Percentiles rank a stretch among this genome's conserved stretches.
These are phyloP conservation scores for Hipparchia sbordonii DNA, from an alignment of 2,888 invertebrate genomes.

Conservation along the genomic window DNA sequence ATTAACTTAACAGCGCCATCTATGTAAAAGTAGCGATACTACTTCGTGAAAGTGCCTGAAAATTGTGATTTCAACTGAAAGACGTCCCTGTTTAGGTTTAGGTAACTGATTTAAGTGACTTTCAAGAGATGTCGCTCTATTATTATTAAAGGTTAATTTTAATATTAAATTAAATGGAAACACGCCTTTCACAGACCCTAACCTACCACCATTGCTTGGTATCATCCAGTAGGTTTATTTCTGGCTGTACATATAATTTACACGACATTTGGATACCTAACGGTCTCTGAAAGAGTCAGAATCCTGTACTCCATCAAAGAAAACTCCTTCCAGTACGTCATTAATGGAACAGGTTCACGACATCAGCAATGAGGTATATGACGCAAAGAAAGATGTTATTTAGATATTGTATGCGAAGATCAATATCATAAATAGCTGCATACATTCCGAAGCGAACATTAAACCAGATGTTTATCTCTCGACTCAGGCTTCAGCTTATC, in stretches of 20 bases:
- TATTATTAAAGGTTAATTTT: too few relatives aligned
- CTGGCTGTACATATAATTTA: too few relatives aligned
- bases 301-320: too few relatives aligned
- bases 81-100: conserved; percentile 13
- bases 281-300: too few relatives aligned
- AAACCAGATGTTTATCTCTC: not conserved
- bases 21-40: conserved; percentile 35
- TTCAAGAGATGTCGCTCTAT: conserved; percentile 34
- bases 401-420: not conserved
- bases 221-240: too few relatives aligned
- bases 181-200: too few relatives aligned
- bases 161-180: too few relatives aligned
- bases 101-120: conserved; percentile 1
- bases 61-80: conserved; percentile 13
- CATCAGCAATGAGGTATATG: too few relatives aligned
- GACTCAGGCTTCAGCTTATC: not conserved
- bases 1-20: conserved; percentile 45
- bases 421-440: not conserved
- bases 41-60: conserved; percentile 29
- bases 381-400: too few relatives aligned
- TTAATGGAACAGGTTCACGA: not conserved
- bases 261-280: too few relatives aligned
- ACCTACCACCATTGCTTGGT: too few relatives aligned
- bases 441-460: not conserved
- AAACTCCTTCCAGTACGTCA: too few relatives aligned